A percentile compares a stretch with the other conserved stretches of the same genome.
These are phyloP conservation scores for Orthosia gothica DNA, from an alignment of 2,888 invertebrate genomes.

Conservation along the genomic window DNA sequence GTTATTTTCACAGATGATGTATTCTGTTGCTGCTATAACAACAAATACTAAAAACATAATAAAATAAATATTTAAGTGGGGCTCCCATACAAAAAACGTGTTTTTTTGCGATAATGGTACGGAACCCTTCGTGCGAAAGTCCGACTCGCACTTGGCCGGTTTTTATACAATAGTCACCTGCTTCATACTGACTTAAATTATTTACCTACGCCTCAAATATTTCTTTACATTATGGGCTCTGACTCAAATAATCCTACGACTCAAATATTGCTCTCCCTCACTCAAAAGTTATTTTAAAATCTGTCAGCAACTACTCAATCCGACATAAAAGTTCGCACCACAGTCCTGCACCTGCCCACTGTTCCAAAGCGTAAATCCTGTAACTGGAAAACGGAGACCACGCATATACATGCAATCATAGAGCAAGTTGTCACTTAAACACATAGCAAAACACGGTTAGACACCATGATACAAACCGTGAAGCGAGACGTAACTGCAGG, in stretches of 20 bases:
- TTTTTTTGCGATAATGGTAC: no score
- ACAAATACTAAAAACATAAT: no score
- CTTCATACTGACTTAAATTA: neutral
- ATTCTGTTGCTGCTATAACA: no score
- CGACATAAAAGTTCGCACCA: slow-evolving; percentile 7
- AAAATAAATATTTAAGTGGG: no score
- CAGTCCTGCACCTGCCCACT: slow-evolving; percentile 5
- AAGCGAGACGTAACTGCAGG: slow-evolving; percentile 59
- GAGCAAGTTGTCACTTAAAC: slow-evolving; percentile 65
- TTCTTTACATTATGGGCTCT: no score
- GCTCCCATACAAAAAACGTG: no score
- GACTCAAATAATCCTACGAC: neutral
- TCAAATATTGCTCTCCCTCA: neutral
- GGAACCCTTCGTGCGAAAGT: no score
- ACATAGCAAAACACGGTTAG: slow-evolving; percentile 49
- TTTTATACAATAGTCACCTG: neutral
- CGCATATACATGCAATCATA: slow-evolving; percentile 35
- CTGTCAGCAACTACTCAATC: neutral
- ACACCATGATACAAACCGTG: slow-evolving; percentile 56
- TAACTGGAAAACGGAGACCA: slow-evolving; percentile 43
- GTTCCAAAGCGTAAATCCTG: slow-evolving; percentile 53
- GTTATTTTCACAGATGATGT: no score
- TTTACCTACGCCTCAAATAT: neutral
- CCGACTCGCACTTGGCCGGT: no score
- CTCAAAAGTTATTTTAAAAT: neutral